phyloP scores from a whole-genome alignment of 2,797 vertebrate genomes.

The Halcyon badia region DNA sequence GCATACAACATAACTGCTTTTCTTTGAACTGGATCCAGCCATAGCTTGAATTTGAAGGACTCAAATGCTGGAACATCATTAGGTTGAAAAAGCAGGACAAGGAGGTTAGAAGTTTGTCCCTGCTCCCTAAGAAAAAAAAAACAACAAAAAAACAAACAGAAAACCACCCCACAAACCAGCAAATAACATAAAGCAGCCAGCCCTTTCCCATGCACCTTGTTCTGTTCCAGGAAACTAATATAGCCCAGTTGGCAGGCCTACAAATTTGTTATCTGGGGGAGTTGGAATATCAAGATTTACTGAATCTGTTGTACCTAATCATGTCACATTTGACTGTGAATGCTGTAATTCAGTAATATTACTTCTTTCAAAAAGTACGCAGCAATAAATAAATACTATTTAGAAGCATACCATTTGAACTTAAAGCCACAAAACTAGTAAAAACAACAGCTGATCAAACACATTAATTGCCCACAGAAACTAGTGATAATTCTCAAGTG shows the following conservation, averaged over 20 bases:
- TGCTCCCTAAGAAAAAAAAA: neutral
- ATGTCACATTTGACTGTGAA: neutral
- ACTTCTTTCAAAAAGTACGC: neutral
- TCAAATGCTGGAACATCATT: constrained; percentile 34
- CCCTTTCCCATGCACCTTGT: constrained; percentile 5
- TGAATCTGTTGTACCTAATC: neutral
- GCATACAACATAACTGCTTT: constrained; percentile 14
- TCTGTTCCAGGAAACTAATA: neutral
- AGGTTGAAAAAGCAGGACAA: constrained; percentile 18
- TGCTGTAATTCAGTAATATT: neutral
- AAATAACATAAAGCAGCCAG: constrained; percentile 28
- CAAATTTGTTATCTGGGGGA: neutral
- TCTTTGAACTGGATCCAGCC: constrained; percentile 47
- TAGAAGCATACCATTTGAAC: neutral
- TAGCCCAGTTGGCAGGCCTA: neutral
- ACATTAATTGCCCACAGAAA: neutral
- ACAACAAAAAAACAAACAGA: neutral
- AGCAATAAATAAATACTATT: neutral
- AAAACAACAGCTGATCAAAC: neutral
- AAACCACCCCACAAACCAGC: neutral
- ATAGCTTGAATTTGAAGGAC: constrained; percentile 29
- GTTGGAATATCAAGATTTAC: neutral
- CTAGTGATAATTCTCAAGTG: neutral
- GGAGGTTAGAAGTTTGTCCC: constrained; percentile 7
- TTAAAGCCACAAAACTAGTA: neutral